Percentiles rank a stretch among this genome's conserved stretches.
Conservation (phyloP, 2,888 invertebrate species). For the Pristionchus exspectatus region DNA sequence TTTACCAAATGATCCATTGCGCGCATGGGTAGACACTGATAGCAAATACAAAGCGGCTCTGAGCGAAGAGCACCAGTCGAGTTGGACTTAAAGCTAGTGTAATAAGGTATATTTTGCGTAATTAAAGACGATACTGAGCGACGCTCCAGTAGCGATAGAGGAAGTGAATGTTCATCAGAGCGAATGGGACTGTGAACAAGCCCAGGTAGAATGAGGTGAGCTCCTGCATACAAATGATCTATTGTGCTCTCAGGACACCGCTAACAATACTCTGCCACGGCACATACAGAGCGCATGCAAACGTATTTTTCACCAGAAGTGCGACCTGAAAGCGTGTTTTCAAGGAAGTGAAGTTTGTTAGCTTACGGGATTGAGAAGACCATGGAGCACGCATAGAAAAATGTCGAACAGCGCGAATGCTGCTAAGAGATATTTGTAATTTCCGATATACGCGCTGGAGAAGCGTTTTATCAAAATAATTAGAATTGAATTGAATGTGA, state of each 20-base stretch:
- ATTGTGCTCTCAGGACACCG: background rate
- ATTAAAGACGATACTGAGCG: background rate
- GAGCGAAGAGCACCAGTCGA: background rate
- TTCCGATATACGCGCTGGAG: background rate
- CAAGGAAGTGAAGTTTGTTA: too few species aligned
- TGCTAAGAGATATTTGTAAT: slow-evolving; percentile 13
- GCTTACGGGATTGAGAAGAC: background rate
- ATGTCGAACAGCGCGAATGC: background rate
- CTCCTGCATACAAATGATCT: background rate
- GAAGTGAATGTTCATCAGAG: slow-evolving; percentile 29
- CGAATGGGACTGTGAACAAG: background rate
- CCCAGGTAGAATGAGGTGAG: background rate
- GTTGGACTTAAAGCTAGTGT: background rate
- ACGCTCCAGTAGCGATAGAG: slow-evolving; percentile 20
- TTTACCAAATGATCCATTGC: background rate
- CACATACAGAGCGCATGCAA: background rate
- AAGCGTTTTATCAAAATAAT: background rate
- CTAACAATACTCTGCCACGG: slow-evolving; percentile 6
- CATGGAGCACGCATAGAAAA: background rate
- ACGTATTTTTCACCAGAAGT: background rate
- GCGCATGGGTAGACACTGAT: background rate
- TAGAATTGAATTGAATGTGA: background rate
- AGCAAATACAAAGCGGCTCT: background rate
- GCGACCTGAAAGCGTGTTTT: background rate
- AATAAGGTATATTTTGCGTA: background rate